Base-by-base conservation (phyloP, 1,140 invertebrate genomes). In the Cryptotermes secundus region DNA sequence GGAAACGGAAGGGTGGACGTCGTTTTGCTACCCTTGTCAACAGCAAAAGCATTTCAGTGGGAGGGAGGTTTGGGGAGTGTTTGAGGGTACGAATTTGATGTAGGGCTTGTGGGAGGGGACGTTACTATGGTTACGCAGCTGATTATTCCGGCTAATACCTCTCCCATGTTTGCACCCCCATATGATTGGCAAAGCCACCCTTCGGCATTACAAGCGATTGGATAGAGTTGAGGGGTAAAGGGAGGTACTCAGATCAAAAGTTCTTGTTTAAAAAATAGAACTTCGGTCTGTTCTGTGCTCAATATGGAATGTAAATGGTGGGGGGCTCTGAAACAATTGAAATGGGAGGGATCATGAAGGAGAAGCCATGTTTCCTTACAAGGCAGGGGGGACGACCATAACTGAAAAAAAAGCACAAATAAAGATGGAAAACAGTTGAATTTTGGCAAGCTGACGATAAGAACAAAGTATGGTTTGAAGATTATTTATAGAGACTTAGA, bases 151-250 rank as follows among this genome's bases (percentile, higher is more conserved):
- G 26, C 80, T 34, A 45, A 81, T 34, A 81, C 35, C 80, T 36
- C 80, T 36, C 35, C 42, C 35, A 34, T 0, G n/a, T 45, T 45
- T 81, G 35, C 80, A 36, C 80, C 42, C 80, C 80, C 80, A 38
- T 81, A 35, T 81, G 80, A 81, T 81, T 81, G 80, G 80, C 80
- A 81, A 81, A 81, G 35, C 80, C 80, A 38, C 80, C 34, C 35
- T 81, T 81, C 26, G 80, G 42, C 80, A 45, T 38, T 81, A 81
- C 42, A 72, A 26, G 59, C 59, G 59, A 72, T 72, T 72, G 59
- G 59, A 72, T 72, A 31, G 59, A 72, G 26, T 72, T 31, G 59
- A 2, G 59, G 80, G 35, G 35, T 34, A 31, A 38, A 45, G 34
- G 80, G 80, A 81, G 80, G 80, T 81, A 45, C 80, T 12, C 35